Evolutionary conservation across 1,140 invertebrate species (phyloP).

Genomic region (Cyphomyrmex costatus): DNA sequence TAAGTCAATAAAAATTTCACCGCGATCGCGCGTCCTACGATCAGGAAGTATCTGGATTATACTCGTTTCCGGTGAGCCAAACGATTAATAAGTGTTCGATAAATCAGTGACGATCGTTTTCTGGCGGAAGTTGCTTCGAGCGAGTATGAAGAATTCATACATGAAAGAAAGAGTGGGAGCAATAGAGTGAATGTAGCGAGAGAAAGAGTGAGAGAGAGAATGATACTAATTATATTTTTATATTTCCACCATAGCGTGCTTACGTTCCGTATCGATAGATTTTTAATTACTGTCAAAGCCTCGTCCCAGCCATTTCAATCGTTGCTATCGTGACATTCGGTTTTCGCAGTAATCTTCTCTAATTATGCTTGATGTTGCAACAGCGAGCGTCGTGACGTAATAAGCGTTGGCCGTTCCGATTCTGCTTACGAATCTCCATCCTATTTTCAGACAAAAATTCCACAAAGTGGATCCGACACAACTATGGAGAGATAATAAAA

Average conservation of each 20-base stretch:
- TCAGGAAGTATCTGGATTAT: constrained; percentile 21
- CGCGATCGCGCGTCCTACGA: constrained; percentile 36
- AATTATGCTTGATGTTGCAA: constrained; percentile 30
- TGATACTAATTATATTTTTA: constrained; percentile 64
- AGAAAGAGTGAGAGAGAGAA: constrained; percentile 28
- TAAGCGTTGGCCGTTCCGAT: background rate
- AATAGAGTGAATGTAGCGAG: background rate
- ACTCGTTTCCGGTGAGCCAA: constrained; percentile 4
- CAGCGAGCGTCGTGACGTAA: constrained; percentile 14
- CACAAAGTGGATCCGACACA: constrained; percentile 27
- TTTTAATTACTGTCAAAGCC: constrained; percentile 36
- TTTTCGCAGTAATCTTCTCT: constrained; percentile 27
- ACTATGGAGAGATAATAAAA: constrained; percentile 34
- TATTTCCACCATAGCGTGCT: constrained; percentile 59
- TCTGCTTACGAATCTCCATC: background rate
- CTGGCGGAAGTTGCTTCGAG: constrained; percentile 43
- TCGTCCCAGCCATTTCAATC: background rate
- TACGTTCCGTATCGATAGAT: constrained; percentile 47
- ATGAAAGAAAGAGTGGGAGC: constrained; percentile 9
- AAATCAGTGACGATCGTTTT: constrained; percentile 16
- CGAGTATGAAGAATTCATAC: background rate
- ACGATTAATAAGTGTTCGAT: constrained; percentile 29
- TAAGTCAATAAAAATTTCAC: constrained; percentile 1
- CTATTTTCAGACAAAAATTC: constrained; percentile 2
- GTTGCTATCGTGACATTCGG: constrained; percentile 16